Evolutionary conservation across 2,888 invertebrate species (phyloP).

Genomic region (Tryphoninae sp.): DNA sequence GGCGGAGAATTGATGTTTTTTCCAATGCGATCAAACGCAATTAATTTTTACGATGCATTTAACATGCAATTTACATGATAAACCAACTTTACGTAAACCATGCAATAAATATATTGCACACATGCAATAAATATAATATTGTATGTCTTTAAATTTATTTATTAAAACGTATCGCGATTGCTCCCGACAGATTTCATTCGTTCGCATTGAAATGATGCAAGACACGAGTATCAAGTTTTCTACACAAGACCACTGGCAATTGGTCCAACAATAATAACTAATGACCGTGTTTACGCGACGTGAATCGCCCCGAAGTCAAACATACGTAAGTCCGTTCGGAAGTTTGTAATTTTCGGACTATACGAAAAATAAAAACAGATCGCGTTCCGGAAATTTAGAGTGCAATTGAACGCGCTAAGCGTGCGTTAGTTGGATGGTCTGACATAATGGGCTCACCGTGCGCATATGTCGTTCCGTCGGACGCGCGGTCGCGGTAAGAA

Average conservation of each 20-base stretch:
- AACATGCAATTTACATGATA: too few species aligned
- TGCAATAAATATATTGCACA: too few species aligned
- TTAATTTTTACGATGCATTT: too few species aligned
- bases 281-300: conserved; percentile 67
- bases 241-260: conserved; percentile 63
- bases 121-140: too few species aligned
- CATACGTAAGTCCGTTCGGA: conserved; percentile 36
- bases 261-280: conserved; percentile 70
- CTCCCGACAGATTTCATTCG: conserved; percentile 22
- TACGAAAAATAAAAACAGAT: not conserved
- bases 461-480: conserved; percentile 30
- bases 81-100: too few species aligned
- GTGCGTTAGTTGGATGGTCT: conserved; percentile 22
- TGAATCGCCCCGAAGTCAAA: conserved; percentile 67
- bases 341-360: conserved; percentile 15
- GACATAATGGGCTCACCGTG: not conserved
- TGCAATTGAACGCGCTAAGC: conserved; percentile 16
- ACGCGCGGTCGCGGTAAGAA: conserved; percentile 24
- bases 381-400: conserved; percentile 26
- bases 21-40: too few species aligned
- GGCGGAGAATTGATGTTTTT: too few species aligned
- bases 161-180: not conserved
- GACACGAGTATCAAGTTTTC: not conserved
- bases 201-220: not conserved
- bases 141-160: too few species aligned